Conservation (phyloP, 2,888 invertebrate species). For the Napeogenes inachia region DNA sequence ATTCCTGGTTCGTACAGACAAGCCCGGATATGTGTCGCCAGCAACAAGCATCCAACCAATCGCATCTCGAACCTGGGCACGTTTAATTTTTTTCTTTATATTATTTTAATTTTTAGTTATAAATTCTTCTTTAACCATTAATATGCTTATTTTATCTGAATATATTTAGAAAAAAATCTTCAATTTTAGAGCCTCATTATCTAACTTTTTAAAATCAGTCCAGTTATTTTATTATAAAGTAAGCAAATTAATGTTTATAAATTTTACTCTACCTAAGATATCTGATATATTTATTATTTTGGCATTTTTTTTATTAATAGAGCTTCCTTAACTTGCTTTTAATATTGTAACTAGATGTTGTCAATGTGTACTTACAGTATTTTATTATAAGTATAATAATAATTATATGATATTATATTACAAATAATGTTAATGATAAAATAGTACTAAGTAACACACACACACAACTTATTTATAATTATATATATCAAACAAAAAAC, state of each 20-base stretch:
- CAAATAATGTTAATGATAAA: too few relatives aligned
- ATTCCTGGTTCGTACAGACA: slow-evolving; percentile 94
- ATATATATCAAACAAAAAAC: too few relatives aligned
- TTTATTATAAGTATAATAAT: not conserved
- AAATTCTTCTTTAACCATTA: slow-evolving; percentile 25
- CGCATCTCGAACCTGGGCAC: slow-evolving; percentile 96
- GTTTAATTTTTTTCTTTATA: slow-evolving; percentile 79
- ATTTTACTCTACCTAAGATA: slow-evolving; percentile 10
- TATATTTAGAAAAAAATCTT: not conserved
- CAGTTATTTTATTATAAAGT: not conserved
- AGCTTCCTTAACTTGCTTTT: slow-evolving; percentile 50
- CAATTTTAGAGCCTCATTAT: not conserved
- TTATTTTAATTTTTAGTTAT: slow-evolving; percentile 64
- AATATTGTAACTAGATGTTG: slow-evolving; percentile 35
- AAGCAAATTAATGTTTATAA: slow-evolving; percentile 29
- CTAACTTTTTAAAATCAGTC: not conserved
- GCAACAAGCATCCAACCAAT: slow-evolving; percentile 84
- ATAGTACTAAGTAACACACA: too few relatives aligned
- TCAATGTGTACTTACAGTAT: slow-evolving; percentile 29
- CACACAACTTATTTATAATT: too few relatives aligned
- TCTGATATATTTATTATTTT: slow-evolving; percentile 16
- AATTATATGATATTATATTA: not conserved
- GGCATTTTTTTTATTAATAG: slow-evolving; percentile 21
- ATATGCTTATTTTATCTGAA: slow-evolving; percentile 13
- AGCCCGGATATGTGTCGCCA: slow-evolving; percentile 94